Conservation (phyloP, 2,888 invertebrate genomes). For the Himalopsyche japonica region DNA sequence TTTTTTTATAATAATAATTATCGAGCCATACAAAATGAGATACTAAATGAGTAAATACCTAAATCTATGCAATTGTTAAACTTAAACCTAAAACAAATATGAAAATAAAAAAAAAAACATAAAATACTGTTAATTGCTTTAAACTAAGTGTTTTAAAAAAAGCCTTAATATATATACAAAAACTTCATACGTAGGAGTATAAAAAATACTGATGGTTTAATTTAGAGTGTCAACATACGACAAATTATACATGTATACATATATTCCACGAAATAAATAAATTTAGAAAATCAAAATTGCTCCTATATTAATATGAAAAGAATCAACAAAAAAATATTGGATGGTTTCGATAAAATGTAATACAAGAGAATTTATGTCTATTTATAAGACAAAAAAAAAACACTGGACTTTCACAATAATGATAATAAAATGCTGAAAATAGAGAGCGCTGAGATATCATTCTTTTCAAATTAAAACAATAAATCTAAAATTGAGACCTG, state of each 20-base stretch:
- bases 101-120: constrained; percentile 25
- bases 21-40: constrained; percentile 51
- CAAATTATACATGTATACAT: not conserved
- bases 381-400: no score
- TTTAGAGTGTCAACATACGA: constrained; percentile 8
- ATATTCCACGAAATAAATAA: not conserved
- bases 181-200: constrained; percentile 28
- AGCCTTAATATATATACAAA: constrained; percentile 19
- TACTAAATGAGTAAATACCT: constrained; percentile 46
- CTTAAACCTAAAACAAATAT: not conserved
- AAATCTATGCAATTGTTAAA: constrained; percentile 4
- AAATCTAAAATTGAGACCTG: no score
- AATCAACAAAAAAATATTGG: no score
- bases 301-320: not conserved
- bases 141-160: constrained; percentile 27
- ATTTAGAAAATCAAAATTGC: not conserved
- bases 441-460: not conserved
- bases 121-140: constrained; percentile 30
- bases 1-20: constrained; percentile 57
- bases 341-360: no score
- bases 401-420: no score
- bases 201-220: constrained; percentile 34
- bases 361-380: no score
- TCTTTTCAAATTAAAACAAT: not conserved
- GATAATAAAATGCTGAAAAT: not conserved